phyloP scores from a whole-genome alignment of 2,113 vertebrate species.

The Takifugu flavidus region DNA sequence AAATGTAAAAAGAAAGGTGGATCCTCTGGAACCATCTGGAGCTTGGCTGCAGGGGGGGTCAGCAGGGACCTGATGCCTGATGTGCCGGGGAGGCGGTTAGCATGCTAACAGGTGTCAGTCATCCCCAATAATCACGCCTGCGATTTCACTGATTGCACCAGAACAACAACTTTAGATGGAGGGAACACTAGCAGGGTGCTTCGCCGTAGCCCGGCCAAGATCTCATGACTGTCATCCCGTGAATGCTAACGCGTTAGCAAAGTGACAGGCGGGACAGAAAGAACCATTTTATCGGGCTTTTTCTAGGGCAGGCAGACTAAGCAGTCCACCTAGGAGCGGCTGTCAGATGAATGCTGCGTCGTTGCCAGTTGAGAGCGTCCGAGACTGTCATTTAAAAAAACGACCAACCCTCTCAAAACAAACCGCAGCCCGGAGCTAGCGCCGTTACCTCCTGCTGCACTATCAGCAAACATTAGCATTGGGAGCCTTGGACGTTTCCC shows the following conservation, averaged over 20 bases:
- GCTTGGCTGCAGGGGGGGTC: no score
- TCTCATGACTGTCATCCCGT: constrained; percentile 44
- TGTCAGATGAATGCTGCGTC: no score
- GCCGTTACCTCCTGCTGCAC: constrained; percentile 3
- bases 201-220: background rate
- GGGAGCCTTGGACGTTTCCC: constrained; percentile 6
- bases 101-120: constrained; percentile 17
- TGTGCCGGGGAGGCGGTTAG: background rate
- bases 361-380: no score
- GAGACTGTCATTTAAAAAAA: no score
- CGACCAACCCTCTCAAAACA: background rate
- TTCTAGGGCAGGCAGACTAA: constrained; percentile 3
- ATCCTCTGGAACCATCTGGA: no score
- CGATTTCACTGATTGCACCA: no score
- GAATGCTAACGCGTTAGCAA: constrained; percentile 13
- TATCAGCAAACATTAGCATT: constrained; percentile 20
- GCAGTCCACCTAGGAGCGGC: background rate
- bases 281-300: background rate
- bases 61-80: no score
- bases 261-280: constrained; percentile 1
- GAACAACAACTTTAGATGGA: no score
- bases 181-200: no score
- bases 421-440: background rate
- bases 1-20: no score
- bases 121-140: no score